phyloP scores from a whole-genome alignment of 92 coral and sea anemone species.

The Desmophyllum pertusum region DNA sequence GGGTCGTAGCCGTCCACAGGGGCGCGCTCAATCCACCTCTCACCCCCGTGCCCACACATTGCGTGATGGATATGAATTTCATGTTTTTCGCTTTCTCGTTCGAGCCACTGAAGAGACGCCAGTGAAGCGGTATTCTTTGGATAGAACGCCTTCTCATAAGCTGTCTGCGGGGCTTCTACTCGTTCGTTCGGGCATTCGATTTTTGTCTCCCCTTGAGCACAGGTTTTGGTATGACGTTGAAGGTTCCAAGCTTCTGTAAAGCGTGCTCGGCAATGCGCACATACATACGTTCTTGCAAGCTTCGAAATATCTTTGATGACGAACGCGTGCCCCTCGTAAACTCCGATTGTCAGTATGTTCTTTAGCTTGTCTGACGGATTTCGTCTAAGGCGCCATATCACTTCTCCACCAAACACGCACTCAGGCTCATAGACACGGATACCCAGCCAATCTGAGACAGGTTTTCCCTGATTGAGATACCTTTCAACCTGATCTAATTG shows the following conservation, averaged over 20 bases:
- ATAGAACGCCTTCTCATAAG: background rate
- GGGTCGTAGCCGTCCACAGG: background rate
- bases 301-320: background rate
- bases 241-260: background rate
- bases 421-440: background rate
- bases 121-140: background rate
- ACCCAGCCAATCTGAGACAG: too few relatives aligned
- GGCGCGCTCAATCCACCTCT: background rate
- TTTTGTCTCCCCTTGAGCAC: background rate
- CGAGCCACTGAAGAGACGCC: background rate
- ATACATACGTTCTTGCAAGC: background rate
- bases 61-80: slow-evolving; percentile 36
- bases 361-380: background rate
- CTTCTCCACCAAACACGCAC: background rate
- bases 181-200: background rate
- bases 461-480: too few relatives aligned
- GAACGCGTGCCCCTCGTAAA: too few relatives aligned
- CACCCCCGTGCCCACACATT: slow-evolving; percentile 26
- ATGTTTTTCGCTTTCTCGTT: background rate
- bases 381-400: background rate
- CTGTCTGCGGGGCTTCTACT: background rate
- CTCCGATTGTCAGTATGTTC: background rate
- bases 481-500: too few relatives aligned
- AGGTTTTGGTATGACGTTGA: background rate
- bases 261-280: background rate